Conservation (phyloP, 2,113 vertebrate genomes). For the Miniopterus natalensis region DNA sequence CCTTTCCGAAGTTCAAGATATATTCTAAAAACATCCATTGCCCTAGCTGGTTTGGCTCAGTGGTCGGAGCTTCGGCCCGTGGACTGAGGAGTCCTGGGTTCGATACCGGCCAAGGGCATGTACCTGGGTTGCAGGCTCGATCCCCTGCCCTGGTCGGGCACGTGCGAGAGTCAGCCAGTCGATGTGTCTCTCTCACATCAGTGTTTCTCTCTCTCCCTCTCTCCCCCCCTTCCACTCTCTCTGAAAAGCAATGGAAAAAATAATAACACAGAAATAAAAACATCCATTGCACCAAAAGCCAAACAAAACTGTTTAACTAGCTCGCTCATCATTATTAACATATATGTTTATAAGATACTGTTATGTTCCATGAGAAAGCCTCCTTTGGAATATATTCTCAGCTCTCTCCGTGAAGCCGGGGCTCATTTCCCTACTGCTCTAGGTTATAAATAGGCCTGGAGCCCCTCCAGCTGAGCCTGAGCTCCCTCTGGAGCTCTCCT, state of each 20-base stretch:
- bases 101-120: no score
- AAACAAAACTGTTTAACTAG: slow-evolving; percentile 14
- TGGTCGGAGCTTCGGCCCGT: no score
- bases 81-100: no score
- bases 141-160: no score
- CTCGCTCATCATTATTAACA: background rate
- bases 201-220: no score
- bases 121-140: no score
- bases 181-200: no score
- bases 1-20: background rate
- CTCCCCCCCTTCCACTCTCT: no score
- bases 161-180: no score
- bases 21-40: background rate
- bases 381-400: background rate
- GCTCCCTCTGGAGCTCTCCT: slow-evolving; percentile 35
- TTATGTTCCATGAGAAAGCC: slow-evolving; percentile 15
- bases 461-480: background rate
- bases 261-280: background rate
- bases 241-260: no score
- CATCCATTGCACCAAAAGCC: background rate
- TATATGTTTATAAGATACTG: background rate
- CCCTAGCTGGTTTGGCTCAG: no score
- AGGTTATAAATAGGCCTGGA: slow-evolving; percentile 53
- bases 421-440: slow-evolving; percentile 23
- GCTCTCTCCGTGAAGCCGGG: background rate